These are phyloP conservation scores for Phlogophora meticulosa DNA, from an alignment of 2,888 invertebrate species.

Conservation along the genomic window DNA sequence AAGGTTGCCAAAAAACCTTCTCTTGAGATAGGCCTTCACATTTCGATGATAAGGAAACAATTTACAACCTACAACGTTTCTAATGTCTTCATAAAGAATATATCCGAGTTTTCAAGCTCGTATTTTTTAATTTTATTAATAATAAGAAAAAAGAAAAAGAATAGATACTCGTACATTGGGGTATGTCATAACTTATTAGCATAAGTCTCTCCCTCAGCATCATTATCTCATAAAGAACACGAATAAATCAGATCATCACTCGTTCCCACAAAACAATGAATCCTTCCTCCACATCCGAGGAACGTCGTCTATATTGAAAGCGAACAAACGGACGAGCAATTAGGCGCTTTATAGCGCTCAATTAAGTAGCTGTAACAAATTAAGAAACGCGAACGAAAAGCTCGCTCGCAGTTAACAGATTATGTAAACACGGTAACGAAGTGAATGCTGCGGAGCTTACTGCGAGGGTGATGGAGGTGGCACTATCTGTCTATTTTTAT, in stretches of 20 bases:
- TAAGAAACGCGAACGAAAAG: conserved; percentile 80
- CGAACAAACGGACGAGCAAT: conserved; percentile 63
- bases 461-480: conserved; percentile 54
- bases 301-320: conserved; percentile 42
- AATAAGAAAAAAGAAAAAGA: too few relatives aligned
- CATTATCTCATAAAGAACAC: background rate
- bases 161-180: too few relatives aligned
- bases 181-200: too few relatives aligned
- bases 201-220: too few relatives aligned
- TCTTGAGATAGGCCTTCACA: too few relatives aligned
- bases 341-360: conserved; percentile 72
- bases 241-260: background rate
- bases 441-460: conserved; percentile 56
- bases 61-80: too few relatives aligned
- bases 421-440: conserved; percentile 87
- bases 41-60: too few relatives aligned
- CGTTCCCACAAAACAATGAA: background rate
- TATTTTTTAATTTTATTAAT: too few relatives aligned
- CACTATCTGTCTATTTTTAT: background rate
- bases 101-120: too few relatives aligned
- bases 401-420: conserved; percentile 76
- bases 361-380: conserved; percentile 85
- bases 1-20: too few relatives aligned
- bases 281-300: conserved; percentile 27
- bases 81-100: too few relatives aligned